Conservation (phyloP, 2,888 invertebrate genomes). For the Syritta pipiens region DNA sequence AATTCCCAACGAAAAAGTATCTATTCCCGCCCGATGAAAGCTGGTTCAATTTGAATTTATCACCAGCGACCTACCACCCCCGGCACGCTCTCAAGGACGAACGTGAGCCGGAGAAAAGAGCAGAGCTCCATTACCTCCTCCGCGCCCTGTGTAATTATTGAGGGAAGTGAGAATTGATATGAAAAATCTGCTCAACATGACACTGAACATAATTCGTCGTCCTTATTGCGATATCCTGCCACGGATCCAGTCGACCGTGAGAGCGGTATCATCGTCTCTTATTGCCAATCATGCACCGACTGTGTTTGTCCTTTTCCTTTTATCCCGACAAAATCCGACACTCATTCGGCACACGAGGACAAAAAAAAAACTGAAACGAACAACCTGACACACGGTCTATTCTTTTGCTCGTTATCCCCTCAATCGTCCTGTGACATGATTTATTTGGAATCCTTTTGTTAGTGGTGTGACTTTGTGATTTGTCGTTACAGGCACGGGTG, state of each 20-base stretch:
- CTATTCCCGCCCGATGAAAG: not conserved
- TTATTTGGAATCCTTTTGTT: conserved; percentile 26
- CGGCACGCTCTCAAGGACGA: too few species aligned
- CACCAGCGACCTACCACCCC: not conserved
- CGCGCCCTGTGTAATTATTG: not conserved
- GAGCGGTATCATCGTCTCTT: too few species aligned
- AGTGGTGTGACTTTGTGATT: conserved; percentile 29
- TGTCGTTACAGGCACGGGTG: conserved; percentile 86
- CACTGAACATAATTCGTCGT: conserved; percentile 32
- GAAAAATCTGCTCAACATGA: conserved; percentile 28
- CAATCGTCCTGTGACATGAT: conserved; percentile 1
- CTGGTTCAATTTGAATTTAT: conserved; percentile 29
- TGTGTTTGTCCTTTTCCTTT: not conserved
- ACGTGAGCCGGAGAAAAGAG: not conserved
- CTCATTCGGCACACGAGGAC: too few species aligned
- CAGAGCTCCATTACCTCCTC: not conserved
- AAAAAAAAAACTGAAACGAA: too few species aligned
- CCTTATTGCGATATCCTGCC: conserved; percentile 5
- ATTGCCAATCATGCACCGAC: not conserved
- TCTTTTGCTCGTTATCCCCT: too few species aligned
- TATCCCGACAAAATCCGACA: not conserved
- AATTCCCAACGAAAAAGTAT: not conserved
- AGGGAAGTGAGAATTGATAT: not conserved
- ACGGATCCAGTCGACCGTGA: not conserved
- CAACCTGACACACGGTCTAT: too few species aligned